phyloP scores from a whole-genome alignment of 2,797 vertebrate genomes.

The Neoniphon sammara region DNA sequence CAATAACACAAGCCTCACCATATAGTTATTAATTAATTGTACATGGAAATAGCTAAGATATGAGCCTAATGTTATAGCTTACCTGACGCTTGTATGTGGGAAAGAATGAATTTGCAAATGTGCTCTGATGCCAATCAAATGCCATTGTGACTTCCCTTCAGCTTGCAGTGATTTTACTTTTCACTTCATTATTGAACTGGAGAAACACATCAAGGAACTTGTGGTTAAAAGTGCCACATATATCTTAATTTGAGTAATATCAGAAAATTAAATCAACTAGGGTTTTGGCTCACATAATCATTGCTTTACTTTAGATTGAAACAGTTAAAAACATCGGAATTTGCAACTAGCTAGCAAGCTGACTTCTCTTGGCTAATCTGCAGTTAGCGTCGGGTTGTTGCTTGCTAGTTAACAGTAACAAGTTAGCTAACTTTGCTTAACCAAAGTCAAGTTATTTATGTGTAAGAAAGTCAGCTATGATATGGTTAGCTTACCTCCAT shows the following conservation, averaged over 20 bases:
- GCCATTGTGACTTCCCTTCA: conserved; percentile 65
- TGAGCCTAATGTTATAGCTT: neutral
- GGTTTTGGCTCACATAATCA: neutral
- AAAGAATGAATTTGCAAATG: conserved; percentile 63
- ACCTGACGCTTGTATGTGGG: conserved; percentile 63
- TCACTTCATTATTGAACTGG: conserved; percentile 64
- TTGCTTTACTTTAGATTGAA: neutral
- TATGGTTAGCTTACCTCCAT: conserved; percentile 24
- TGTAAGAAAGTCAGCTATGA: neutral
- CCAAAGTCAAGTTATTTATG: too few relatives aligned
- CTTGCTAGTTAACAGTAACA: fast-evolving
- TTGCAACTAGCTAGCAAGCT: conserved; percentile 32
- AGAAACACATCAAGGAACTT: neutral
- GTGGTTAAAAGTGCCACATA: neutral
- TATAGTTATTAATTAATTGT: neutral
- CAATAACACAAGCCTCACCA: neutral
- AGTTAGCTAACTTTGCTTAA: neutral
- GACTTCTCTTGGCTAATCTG: neutral
- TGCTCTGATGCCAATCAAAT: conserved; percentile 63
- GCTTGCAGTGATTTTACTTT: conserved; percentile 54
- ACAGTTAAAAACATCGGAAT: neutral
- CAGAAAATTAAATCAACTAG: too few relatives aligned
- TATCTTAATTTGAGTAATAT: neutral
- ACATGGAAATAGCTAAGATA: neutral
- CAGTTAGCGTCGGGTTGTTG: neutral